A percentile compares a stretch with the other conserved stretches of the same genome.
These are phyloP conservation scores for Oncopodura yosiiana DNA, from an alignment of 1,140 invertebrate species.

Conservation along the genomic window DNA sequence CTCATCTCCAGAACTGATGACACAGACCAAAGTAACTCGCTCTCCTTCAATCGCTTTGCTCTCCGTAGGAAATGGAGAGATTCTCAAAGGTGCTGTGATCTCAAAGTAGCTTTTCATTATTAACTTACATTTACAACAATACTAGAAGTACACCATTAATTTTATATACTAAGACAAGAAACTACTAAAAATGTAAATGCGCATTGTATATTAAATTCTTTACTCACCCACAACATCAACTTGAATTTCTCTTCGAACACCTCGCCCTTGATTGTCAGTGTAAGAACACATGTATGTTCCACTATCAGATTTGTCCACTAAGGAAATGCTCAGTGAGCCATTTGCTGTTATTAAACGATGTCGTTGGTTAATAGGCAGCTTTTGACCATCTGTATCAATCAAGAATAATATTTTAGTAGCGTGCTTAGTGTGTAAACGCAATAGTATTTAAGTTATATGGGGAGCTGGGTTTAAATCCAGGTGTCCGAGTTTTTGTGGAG, in stretches of 20 bases:
- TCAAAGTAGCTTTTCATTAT: too few relatives aligned
- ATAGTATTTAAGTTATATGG: neutral
- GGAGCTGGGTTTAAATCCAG: too few relatives aligned
- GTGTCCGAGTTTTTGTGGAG: too few relatives aligned
- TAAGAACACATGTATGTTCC: slow-evolving; percentile 26
- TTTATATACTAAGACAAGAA: too few relatives aligned
- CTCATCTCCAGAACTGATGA: slow-evolving; percentile 64
- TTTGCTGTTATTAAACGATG: slow-evolving; percentile 26
- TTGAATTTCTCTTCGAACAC: slow-evolving; percentile 23
- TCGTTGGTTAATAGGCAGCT: slow-evolving; percentile 23
- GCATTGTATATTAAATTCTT: too few relatives aligned
- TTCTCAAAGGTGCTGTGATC: slow-evolving; percentile 27
- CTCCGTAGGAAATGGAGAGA: slow-evolving; percentile 19
- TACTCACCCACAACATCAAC: slow-evolving; percentile 33
- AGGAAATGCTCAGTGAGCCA: slow-evolving; percentile 24
- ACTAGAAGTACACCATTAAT: too few relatives aligned
- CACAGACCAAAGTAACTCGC: slow-evolving; percentile 62
- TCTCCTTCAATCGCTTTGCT: slow-evolving; percentile 45
- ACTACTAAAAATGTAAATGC: too few relatives aligned
- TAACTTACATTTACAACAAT: too few relatives aligned
- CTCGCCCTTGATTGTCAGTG: slow-evolving; percentile 20
- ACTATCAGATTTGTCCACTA: slow-evolving; percentile 23
- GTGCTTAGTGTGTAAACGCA: neutral
- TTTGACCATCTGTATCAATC: slow-evolving; percentile 20
- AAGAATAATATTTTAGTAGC: neutral